phyloP scores from a whole-genome alignment of 2,888 invertebrate genomes.

The Cacoxenus indagator region DNA sequence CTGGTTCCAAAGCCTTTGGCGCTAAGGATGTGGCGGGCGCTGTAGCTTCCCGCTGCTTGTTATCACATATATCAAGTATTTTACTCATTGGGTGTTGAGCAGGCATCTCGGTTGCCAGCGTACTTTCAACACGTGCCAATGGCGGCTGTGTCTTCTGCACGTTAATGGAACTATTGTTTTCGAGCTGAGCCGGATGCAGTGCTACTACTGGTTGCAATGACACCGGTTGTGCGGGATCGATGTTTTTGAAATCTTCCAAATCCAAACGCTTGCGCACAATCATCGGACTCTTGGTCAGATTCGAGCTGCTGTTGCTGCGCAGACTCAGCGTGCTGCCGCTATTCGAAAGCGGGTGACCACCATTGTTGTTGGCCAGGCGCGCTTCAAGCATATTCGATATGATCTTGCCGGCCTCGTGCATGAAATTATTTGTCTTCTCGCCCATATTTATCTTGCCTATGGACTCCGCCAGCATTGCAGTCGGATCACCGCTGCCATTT shows the following conservation, averaged over 20 bases:
- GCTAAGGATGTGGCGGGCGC: slow-evolving; percentile 35
- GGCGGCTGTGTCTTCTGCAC: slow-evolving; percentile 40
- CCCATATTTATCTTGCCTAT: slow-evolving; percentile 65
- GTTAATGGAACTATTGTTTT: slow-evolving; percentile 10
- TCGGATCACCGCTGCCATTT: slow-evolving; percentile 45
- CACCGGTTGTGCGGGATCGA: slow-evolving; percentile 64
- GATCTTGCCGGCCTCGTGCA: slow-evolving; percentile 69
- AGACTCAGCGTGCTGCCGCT: slow-evolving; percentile 54
- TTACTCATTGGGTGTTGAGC: slow-evolving; percentile 66
- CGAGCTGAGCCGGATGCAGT: slow-evolving; percentile 24
- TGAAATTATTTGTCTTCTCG: slow-evolving; percentile 65
- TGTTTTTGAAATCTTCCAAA: slow-evolving; percentile 65
- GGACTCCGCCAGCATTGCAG: slow-evolving; percentile 67
- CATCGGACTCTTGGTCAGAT: slow-evolving; percentile 63
- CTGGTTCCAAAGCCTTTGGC: slow-evolving; percentile 44
- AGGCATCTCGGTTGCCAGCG: slow-evolving; percentile 46
- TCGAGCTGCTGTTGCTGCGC: slow-evolving; percentile 59
- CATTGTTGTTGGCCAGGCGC: slow-evolving; percentile 51
- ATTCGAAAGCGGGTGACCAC: slow-evolving; percentile 45
- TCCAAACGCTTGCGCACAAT: slow-evolving; percentile 65
- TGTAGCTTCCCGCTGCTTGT: slow-evolving; percentile 38
- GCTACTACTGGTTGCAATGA: slow-evolving; percentile 60
- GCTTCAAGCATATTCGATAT: slow-evolving; percentile 70
- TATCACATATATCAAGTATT: slow-evolving; percentile 67
- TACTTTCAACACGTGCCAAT: slow-evolving; percentile 37